Evolutionary conservation across 2,113 vertebrate species (phyloP).

Genomic region (Hoplias malabaricus): DNA sequence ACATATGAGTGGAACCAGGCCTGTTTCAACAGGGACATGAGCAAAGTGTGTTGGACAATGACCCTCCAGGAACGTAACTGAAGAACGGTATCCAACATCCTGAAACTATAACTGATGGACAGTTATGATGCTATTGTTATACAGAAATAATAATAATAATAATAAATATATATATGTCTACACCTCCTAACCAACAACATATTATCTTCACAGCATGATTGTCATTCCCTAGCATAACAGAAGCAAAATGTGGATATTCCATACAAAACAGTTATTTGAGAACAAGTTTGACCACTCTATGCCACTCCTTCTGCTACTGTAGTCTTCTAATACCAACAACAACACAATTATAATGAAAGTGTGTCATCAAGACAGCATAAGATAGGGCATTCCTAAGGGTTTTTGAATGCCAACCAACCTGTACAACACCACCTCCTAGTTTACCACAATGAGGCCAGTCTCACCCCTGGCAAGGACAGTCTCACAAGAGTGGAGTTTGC

Average conservation of each 20-base stretch:
- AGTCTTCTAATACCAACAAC: conserved; percentile 5
- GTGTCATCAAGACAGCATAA: conserved; percentile 34
- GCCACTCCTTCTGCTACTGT: conserved; percentile 27
- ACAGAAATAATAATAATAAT: too few relatives aligned
- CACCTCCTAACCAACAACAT: not conserved
- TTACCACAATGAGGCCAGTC: not conserved
- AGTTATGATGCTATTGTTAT: too few relatives aligned
- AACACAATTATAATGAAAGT: conserved; percentile 24
- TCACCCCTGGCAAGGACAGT: not conserved
- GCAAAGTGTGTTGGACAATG: too few relatives aligned
- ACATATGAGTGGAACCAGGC: too few relatives aligned
- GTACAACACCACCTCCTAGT: conserved; percentile 6
- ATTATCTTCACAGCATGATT: not conserved
- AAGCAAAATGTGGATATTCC: conserved; percentile 10
- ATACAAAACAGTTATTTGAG: conserved; percentile 26
- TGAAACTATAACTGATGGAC: too few relatives aligned
- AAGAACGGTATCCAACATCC: too few relatives aligned
- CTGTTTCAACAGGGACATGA: too few relatives aligned
- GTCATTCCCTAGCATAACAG: not conserved
- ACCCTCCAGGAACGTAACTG: too few relatives aligned
- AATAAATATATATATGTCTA: too few relatives aligned
- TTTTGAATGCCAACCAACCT: conserved; percentile 49
- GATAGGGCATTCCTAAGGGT: conserved; percentile 41
- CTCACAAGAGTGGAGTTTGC: not conserved
- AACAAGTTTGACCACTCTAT: conserved; percentile 18